Conservation (phyloP, 2,113 vertebrate species). For the Clinocottus analis region DNA sequence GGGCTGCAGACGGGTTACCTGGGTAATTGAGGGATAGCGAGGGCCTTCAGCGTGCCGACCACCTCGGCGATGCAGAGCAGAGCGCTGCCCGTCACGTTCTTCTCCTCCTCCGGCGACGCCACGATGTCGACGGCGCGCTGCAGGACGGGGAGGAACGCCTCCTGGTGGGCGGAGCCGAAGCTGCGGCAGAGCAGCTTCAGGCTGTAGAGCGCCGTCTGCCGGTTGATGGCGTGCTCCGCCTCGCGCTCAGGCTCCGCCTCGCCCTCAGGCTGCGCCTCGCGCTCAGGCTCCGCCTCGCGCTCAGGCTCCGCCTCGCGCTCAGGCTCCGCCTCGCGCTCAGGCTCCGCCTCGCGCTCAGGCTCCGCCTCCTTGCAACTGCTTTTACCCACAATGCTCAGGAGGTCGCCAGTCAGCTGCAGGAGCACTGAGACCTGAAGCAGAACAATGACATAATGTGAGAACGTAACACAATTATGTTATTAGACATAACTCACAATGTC, state of each 20-base stretch:
- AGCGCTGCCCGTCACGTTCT: constrained; percentile 91
- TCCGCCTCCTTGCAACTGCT: constrained; percentile 56
- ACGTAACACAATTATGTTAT: too few relatives aligned
- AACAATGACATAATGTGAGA: background rate
- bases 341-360: constrained; percentile 53
- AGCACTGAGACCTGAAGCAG: constrained; percentile 84
- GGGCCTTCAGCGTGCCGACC: constrained; percentile 84
- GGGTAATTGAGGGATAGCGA: constrained; percentile 92
- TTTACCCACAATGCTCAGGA: constrained; percentile 84
- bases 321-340: constrained; percentile 86
- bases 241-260: constrained; percentile 66
- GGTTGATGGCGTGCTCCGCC: constrained; percentile 91
- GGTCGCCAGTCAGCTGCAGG: constrained; percentile 86
- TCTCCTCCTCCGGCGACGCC: constrained; percentile 85
- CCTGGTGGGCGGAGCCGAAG: constrained; percentile 85
- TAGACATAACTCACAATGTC: too few relatives aligned
- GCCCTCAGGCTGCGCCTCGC: too few relatives aligned
- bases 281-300: constrained; percentile 85
- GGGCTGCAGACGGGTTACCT: constrained; percentile 70
- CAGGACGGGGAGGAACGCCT: constrained; percentile 87
- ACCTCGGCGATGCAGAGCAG: constrained; percentile 94
- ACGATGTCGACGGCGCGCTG: constrained; percentile 82
- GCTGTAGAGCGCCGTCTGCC: constrained; percentile 95
- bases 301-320: constrained; percentile 86
- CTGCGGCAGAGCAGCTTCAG: constrained; percentile 94